phyloP scores from a whole-genome alignment of 2,113 vertebrate genomes.

The Petrocephalus zakoni region DNA sequence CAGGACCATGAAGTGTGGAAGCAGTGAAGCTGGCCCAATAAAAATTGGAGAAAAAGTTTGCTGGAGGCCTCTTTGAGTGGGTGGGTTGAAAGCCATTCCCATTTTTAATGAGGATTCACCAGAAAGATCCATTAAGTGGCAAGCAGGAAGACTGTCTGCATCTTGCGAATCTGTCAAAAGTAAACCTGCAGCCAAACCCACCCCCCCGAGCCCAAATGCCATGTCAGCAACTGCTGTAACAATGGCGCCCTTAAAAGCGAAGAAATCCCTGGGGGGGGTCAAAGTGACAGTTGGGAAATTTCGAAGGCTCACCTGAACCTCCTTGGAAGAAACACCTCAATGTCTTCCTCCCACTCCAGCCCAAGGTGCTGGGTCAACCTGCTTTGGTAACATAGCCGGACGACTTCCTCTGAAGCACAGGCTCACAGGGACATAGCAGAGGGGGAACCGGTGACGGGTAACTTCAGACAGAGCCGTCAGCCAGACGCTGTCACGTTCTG shows the following conservation, averaged over 20 bases:
- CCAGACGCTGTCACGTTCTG: background rate
- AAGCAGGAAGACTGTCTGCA: conserved; percentile 52
- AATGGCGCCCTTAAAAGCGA: conserved; percentile 38
- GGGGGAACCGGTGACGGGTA: too few species aligned
- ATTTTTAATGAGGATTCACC: conserved; percentile 68
- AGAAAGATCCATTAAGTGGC: conserved; percentile 60
- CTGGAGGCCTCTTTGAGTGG: conserved; percentile 58
- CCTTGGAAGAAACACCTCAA: background rate
- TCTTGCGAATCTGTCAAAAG: conserved; percentile 44
- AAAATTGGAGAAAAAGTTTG: conserved; percentile 61
- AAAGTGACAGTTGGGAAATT: background rate
- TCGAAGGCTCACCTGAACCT: too few species aligned
- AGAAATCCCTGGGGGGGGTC: background rate
- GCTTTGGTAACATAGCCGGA: background rate
- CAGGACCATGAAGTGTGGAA: conserved; percentile 48
- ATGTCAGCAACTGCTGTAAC: conserved; percentile 45
- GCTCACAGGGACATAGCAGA: background rate
- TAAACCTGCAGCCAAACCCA: conserved; percentile 31
- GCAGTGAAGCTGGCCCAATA: conserved; percentile 57
- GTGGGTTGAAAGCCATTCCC: conserved; percentile 62
- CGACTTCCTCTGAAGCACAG: background rate
- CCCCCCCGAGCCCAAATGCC: background rate
- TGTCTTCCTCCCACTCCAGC: background rate
- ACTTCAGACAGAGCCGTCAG: too few species aligned
- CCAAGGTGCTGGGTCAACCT: background rate